These are phyloP conservation scores for Ammodytes dubius DNA, from an alignment of 2,113 vertebrate species.

Conservation along the genomic window DNA sequence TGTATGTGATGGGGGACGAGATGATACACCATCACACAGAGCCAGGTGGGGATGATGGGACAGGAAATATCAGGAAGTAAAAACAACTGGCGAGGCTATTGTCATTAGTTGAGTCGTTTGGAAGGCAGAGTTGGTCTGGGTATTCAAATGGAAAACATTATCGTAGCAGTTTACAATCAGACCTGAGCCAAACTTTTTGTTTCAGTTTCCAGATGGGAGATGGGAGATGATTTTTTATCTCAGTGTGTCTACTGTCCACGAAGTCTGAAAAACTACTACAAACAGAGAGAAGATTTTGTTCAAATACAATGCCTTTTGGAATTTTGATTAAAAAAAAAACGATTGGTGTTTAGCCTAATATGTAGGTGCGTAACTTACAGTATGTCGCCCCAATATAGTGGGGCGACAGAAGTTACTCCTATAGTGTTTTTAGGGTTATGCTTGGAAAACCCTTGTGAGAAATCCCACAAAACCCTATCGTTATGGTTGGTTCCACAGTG, in stretches of 20 bases:
- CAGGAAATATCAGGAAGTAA: background rate
- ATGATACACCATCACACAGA: background rate
- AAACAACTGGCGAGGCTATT: background rate
- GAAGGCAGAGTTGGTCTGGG: background rate
- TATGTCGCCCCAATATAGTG: too few relatives aligned
- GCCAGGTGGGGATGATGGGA: background rate
- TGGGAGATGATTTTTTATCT: background rate
- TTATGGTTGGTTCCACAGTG: too few relatives aligned
- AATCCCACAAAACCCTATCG: too few relatives aligned
- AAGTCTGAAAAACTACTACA: background rate
- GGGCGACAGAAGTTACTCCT: too few relatives aligned
- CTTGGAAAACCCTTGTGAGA: too few relatives aligned
- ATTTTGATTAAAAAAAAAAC: background rate
- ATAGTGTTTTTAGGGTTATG: too few relatives aligned
- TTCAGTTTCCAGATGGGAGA: background rate
- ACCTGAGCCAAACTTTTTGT: background rate
- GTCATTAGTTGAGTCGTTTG: slow-evolving; percentile 10
- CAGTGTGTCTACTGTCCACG: background rate
- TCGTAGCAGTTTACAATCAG: background rate
- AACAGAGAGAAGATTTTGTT: background rate
- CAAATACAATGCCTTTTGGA: background rate
- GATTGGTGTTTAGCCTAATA: too few relatives aligned
- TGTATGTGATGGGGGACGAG: background rate
- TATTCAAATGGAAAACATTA: background rate
- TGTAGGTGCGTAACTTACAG: too few relatives aligned